Evolutionary conservation across 2,797 vertebrate genomes (phyloP).

Genomic region (Acanthopagrus latus): DNA sequence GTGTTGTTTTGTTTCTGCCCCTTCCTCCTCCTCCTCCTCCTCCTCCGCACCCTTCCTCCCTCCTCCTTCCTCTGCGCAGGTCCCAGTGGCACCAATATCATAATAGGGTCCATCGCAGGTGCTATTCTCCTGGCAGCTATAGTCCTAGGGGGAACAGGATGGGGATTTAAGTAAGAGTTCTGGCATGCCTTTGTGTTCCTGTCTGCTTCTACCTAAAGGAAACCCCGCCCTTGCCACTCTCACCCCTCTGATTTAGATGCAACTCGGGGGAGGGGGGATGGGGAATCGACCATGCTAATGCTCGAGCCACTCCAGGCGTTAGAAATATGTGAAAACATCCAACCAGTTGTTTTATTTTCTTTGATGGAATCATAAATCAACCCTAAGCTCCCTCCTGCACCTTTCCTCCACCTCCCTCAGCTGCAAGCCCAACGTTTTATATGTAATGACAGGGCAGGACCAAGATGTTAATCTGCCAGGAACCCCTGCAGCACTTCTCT

Average conservation of each 20-base stretch:
- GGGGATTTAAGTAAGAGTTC: constrained; percentile 98
- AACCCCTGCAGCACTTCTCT: constrained; percentile 37
- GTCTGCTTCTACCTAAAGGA: constrained; percentile 79
- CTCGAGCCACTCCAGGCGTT: constrained; percentile 47
- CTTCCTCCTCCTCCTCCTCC: constrained; percentile 41
- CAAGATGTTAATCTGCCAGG: constrained; percentile 51
- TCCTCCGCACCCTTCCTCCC: constrained; percentile 65
- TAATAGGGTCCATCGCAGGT: constrained; percentile 97
- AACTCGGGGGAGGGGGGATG: constrained; percentile 28
- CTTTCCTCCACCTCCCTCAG: constrained; percentile 12
- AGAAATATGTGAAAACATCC: constrained; percentile 7
- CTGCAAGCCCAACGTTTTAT: neutral
- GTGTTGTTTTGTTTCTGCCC: constrained; percentile 84
- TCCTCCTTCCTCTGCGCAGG: constrained; percentile 88
- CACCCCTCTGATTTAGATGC: constrained; percentile 46
- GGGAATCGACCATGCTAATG: constrained; percentile 24
- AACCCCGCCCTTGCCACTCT: constrained; percentile 49
- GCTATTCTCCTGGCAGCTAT: constrained; percentile 97
- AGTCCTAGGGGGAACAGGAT: constrained; percentile 97
- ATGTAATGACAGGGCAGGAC: constrained; percentile 25
- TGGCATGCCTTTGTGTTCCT: constrained; percentile 84
- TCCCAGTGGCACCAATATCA: constrained; percentile 99
- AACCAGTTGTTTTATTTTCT: neutral
- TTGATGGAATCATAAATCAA: constrained; percentile 1
- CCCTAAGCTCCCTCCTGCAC: constrained; percentile 47